These are phyloP conservation scores for Prietella phreatophila DNA, from an alignment of 2,113 vertebrate species.

Conservation along the genomic window DNA sequence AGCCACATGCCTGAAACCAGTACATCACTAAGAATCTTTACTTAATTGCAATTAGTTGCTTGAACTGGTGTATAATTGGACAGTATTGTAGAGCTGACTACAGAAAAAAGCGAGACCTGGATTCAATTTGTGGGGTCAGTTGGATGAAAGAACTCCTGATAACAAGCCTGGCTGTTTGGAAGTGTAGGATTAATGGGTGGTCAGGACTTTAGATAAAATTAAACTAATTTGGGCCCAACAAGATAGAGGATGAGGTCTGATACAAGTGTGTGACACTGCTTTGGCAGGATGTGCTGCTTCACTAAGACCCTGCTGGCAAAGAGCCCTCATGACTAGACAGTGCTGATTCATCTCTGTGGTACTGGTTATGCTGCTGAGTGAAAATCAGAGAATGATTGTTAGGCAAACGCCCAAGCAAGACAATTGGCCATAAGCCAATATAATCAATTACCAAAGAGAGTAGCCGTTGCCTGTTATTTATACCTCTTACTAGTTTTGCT, in stretches of 20 bases:
- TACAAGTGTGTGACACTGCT: slow-evolving; percentile 22
- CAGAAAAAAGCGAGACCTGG: not conserved
- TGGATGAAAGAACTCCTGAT: slow-evolving; percentile 38
- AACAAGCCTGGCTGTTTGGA: slow-evolving; percentile 39
- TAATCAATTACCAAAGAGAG: not conserved
- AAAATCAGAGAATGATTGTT: slow-evolving; percentile 29
- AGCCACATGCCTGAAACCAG: slow-evolving; percentile 20
- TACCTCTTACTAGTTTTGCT: not conserved
- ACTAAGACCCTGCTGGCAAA: slow-evolving; percentile 33
- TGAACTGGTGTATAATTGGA: slow-evolving; percentile 41
- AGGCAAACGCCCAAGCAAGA: slow-evolving; percentile 22
- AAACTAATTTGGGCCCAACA: slow-evolving; percentile 29
- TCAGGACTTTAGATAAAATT: slow-evolving; percentile 46
- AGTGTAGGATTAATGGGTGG: slow-evolving; percentile 44
- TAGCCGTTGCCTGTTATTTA: not conserved
- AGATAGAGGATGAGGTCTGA: slow-evolving; percentile 32
- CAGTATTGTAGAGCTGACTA: slow-evolving; percentile 7
- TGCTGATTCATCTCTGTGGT: slow-evolving; percentile 35
- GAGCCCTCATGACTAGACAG: slow-evolving; percentile 15
- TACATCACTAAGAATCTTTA: slow-evolving; percentile 39
- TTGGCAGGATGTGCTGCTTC: slow-evolving; percentile 14
- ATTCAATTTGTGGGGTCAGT: slow-evolving; percentile 27
- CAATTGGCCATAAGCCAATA: slow-evolving; percentile 1
- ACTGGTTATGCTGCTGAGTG: slow-evolving; percentile 24
- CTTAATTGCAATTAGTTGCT: slow-evolving; percentile 46